A percentile compares a stretch with the other conserved stretches of the same genome.
Conservation (phyloP, 1,140 invertebrate genomes). For the Hyles euphorbiae region DNA sequence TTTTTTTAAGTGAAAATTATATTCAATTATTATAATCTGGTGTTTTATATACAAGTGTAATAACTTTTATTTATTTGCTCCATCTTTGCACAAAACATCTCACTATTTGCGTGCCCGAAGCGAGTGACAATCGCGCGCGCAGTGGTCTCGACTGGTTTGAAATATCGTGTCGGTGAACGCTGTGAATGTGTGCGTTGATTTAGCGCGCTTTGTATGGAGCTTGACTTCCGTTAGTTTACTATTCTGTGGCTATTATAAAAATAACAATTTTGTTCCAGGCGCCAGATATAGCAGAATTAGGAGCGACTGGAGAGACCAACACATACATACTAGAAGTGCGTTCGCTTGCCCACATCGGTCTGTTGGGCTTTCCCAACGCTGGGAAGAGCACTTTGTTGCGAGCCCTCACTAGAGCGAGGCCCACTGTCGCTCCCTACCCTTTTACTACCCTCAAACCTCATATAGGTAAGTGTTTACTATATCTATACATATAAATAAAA, state of each 20-base stretch:
- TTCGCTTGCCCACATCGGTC: slow-evolving; percentile 95
- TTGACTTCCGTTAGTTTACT: not conserved
- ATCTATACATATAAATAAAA: no score
- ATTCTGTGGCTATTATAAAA: not conserved
- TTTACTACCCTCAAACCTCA: slow-evolving; percentile 97
- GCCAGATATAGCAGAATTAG: slow-evolving; percentile 91
- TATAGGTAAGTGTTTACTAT: slow-evolving; percentile 76
- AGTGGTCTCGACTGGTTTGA: no score
- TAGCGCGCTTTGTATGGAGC: no score
- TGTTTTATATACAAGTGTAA: no score
- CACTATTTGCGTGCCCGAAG: no score
- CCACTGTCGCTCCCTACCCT: slow-evolving; percentile 96
- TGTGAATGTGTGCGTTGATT: no score
- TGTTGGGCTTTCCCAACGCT: slow-evolving; percentile 97
- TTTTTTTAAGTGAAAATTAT: no score
- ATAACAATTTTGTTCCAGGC: slow-evolving; percentile 48
- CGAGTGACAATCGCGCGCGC: no score
- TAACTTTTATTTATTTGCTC: no score
- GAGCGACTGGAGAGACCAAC: slow-evolving; percentile 88
- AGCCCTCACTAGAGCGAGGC: slow-evolving; percentile 92
- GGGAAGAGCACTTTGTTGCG: slow-evolving; percentile 96
- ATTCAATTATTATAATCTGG: no score
- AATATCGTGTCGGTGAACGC: no score
- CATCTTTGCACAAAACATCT: no score
- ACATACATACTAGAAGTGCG: slow-evolving; percentile 88